Percentiles rank a stretch among this genome's conserved stretches.
Conservation (phyloP, 2,797 vertebrate species). For the Phoebastria nigripes region DNA sequence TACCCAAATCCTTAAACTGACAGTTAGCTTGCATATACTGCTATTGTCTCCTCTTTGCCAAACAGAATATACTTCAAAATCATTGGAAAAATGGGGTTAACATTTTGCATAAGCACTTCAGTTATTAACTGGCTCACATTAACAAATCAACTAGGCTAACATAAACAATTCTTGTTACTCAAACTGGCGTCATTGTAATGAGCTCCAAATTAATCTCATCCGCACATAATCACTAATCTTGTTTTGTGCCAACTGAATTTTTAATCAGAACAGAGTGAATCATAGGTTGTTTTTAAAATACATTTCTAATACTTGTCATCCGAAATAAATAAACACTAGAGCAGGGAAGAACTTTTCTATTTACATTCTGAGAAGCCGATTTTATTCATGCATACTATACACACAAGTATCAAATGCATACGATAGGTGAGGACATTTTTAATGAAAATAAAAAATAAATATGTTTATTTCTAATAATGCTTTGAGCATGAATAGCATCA, state of each 20-base stretch:
- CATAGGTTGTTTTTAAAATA: slow-evolving; percentile 67
- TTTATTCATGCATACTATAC: slow-evolving; percentile 14
- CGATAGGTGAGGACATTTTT: neutral
- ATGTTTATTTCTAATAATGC: neutral
- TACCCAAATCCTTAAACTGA: neutral
- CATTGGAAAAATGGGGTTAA: slow-evolving; percentile 18
- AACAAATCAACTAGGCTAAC: slow-evolving; percentile 51
- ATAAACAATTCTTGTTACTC: slow-evolving; percentile 64
- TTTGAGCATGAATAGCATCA: neutral
- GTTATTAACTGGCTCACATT: slow-evolving; percentile 45
- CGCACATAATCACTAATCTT: slow-evolving; percentile 56
- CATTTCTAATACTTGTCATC: slow-evolving; percentile 52
- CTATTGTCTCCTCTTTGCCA: neutral
- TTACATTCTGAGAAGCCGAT: slow-evolving; percentile 20
- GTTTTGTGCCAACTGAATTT: slow-evolving; percentile 47
- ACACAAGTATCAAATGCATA: neutral
- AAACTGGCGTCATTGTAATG: slow-evolving; percentile 59
- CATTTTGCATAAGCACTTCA: slow-evolving; percentile 26
- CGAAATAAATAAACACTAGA: slow-evolving; percentile 47
- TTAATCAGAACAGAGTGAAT: slow-evolving; percentile 54
- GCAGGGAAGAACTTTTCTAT: slow-evolving; percentile 28
- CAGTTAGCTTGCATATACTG: neutral
- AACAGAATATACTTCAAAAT: slow-evolving; percentile 3
- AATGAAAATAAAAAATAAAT: neutral
- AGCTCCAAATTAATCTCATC: slow-evolving; percentile 66